Evolutionary conservation across 1,140 invertebrate genomes (phyloP).

Genomic region (Hylaeus anthracinus): DNA sequence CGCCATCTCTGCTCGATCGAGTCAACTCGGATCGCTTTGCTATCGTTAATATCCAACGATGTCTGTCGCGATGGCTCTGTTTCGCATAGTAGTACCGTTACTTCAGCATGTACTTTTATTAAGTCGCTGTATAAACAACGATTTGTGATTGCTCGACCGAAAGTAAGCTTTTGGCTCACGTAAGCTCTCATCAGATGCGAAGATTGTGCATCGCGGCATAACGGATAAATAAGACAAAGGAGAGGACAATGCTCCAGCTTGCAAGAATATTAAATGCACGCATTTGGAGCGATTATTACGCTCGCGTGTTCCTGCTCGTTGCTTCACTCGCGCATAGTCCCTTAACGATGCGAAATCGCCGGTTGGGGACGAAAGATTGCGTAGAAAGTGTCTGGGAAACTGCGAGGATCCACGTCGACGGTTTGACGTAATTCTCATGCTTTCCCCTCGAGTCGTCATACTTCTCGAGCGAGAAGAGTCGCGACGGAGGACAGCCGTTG

Average conservation of each 20-base stretch:
- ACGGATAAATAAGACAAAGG: not conserved
- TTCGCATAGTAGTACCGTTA: too few species aligned
- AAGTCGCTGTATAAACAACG: too few species aligned
- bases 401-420: constrained; percentile 24
- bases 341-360: constrained; percentile 49
- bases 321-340: not conserved
- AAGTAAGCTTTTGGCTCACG: too few species aligned
- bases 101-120: too few species aligned
- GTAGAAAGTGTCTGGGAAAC: constrained; percentile 66
- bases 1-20: too few species aligned
- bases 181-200: not conserved
- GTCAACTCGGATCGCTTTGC: too few species aligned
- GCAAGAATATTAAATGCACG: not conserved
- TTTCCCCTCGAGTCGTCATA: constrained; percentile 48
- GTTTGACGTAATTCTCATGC: constrained; percentile 49
- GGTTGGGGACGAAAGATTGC: constrained; percentile 28
- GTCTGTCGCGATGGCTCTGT: too few species aligned
- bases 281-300: constrained; percentile 5
- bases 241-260: not conserved
- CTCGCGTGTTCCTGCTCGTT: not conserved
- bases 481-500: not conserved
- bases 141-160: too few species aligned
- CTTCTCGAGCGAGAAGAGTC: not conserved
- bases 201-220: too few species aligned
- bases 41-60: too few species aligned